phyloP scores from a whole-genome alignment of 2,797 vertebrate species.

The Selene dorsalis region DNA sequence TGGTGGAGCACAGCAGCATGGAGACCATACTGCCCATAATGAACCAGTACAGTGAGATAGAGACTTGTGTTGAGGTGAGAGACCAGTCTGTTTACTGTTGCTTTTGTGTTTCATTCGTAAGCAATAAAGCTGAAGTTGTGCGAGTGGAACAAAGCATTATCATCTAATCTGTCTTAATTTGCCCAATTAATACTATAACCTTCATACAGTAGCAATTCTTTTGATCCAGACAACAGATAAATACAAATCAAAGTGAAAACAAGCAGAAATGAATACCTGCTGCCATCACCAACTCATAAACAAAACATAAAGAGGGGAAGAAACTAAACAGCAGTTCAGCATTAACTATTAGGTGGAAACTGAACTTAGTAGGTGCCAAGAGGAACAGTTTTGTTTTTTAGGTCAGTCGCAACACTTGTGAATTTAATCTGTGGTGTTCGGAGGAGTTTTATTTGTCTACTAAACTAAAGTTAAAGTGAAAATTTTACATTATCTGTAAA shows the following conservation, averaged over 20 bases:
- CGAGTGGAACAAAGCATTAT: not conserved
- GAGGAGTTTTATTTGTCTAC: not conserved
- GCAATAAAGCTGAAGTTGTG: not conserved
- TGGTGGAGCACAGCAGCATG: constrained; percentile 98
- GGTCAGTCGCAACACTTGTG: not conserved
- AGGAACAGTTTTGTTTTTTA: constrained; percentile 9
- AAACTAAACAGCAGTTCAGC: constrained; percentile 6
- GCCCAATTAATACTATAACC: not conserved
- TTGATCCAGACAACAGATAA: constrained; percentile 5
- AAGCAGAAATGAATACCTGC: constrained; percentile 18
- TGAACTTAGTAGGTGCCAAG: not conserved
- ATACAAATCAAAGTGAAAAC: not conserved
- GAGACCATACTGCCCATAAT: constrained; percentile 97
- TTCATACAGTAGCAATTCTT: not conserved
- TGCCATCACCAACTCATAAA: not conserved
- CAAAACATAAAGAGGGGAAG: constrained; percentile 24
- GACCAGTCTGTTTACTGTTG: not conserved
- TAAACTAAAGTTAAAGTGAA: not conserved
- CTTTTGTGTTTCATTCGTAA: not conserved
- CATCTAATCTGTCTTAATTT: not conserved
- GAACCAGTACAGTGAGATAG: constrained; percentile 97
- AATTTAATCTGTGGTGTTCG: not conserved
- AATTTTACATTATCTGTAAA: not conserved
- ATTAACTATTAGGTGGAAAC: not conserved
- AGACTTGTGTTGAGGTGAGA: constrained; percentile 97